Conservation (phyloP, 2,888 invertebrate species). For the Steinernema carpocapsae region DNA sequence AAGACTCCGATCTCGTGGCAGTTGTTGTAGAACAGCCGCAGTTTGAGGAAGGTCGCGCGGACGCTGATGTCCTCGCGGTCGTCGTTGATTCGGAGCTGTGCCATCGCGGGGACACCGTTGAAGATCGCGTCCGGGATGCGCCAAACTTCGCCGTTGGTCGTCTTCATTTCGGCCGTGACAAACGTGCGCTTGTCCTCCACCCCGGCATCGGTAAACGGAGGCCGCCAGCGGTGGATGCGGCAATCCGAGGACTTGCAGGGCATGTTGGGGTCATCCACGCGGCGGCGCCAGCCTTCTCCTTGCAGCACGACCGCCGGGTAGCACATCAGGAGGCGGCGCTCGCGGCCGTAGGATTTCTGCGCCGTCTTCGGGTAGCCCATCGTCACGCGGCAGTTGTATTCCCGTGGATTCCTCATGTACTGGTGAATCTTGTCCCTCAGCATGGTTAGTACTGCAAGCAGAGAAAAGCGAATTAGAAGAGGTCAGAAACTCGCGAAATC, state of each 20-base stretch:
- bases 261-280: background rate
- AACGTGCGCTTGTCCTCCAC: background rate
- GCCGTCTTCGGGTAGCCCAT: constrained; percentile 6
- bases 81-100: constrained; percentile 13
- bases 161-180: constrained; percentile 20
- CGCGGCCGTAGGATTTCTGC: constrained; percentile 23
- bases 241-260: background rate
- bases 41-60: background rate
- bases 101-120: background rate
- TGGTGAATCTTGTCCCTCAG: background rate
- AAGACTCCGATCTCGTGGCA: background rate
- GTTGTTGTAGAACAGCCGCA: background rate
- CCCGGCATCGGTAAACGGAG: background rate
- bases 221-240: background rate
- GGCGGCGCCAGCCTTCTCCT: background rate
- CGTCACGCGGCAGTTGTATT: background rate
- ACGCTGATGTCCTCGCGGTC: background rate
- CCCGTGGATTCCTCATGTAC: background rate
- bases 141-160: constrained; percentile 26
- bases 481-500: no score
- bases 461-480: no score
- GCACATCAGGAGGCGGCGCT: constrained; percentile 19
- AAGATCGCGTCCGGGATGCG: background rate
- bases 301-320: constrained; percentile 10
- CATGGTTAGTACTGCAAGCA: no score